Base-by-base conservation (phyloP, 2,797 vertebrate species). In the Takifugu ocellatus region DNA sequence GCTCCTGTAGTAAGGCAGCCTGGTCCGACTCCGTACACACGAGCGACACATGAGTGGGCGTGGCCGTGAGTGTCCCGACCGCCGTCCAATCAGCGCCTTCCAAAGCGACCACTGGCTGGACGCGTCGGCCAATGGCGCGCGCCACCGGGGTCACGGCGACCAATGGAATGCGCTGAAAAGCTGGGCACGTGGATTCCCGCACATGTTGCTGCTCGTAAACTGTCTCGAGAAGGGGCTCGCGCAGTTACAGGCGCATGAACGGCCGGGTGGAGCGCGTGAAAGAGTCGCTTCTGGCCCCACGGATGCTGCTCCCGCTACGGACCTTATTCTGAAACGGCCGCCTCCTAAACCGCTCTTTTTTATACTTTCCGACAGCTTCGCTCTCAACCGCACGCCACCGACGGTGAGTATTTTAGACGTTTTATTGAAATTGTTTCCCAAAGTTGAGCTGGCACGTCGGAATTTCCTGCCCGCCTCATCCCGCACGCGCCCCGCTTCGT, bases 151-250 rank as follows among this genome's bases (percentile, higher is more conserved):
- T 61, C 51, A 53, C 54, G n/a, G 24, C 77, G 70, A 83, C 90
- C 90, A 84, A 89, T 88, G 42, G 77, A 15, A 68, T 65, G 54
- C 63, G 71, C 43, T 66, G 75, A 84, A 71, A 87, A 70, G 78
- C 61, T 84, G 85, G 89, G 91, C 92, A 92, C 91, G 92, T 93
- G 89, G 82, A 87, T 75, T 52, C 72, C 84, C 73, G 89, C 91
- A 90, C 88, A 90, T 90, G 91, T 91, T 90, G 85, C 88, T 78
- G 86, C 84, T 88, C 61, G 81, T 88, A 87, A 85, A 86, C 79
- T 70, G 78, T 26, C 45, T 56, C 67, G 78, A 83, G 80, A 84
- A 66, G 66, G 68, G 76, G 59, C 61, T 21, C 75, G 79, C 65
- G 52, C 15, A 79, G 69, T 68, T 78, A 77, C 59, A 83, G 56